Evolutionary conservation across 2,797 vertebrate species (phyloP).

Genomic region (Babyrousa celebensis): DNA sequence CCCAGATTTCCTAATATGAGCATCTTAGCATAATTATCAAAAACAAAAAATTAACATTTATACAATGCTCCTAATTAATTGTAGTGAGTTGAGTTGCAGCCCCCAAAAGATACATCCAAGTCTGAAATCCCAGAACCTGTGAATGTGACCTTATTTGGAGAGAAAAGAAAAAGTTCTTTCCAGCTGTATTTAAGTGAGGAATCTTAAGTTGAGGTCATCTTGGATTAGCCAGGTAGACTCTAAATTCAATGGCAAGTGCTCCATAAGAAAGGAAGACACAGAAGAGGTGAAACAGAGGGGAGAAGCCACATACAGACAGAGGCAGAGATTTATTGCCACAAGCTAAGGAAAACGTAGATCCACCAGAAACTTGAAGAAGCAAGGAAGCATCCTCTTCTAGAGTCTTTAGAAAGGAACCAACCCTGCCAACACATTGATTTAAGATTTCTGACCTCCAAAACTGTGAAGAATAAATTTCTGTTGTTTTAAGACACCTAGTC

Average conservation of each 20-base stretch:
- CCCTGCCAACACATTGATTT: background rate
- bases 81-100: background rate
- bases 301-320: background rate
- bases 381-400: background rate
- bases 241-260: background rate
- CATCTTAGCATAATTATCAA: background rate
- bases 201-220: background rate
- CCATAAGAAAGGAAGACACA: background rate
- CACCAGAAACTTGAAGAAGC: background rate
- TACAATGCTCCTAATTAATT: background rate
- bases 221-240: background rate
- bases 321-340: background rate
- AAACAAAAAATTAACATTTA: background rate
- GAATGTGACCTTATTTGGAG: background rate
- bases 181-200: background rate
- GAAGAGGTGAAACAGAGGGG: background rate
- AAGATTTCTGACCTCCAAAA: background rate
- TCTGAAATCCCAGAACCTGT: background rate
- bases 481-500: background rate
- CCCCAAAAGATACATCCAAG: background rate
- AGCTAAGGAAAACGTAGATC: background rate
- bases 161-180: background rate
- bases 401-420: background rate
- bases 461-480: background rate
- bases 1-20: background rate